These are phyloP conservation scores for Frankliniella fusca DNA, from an alignment of 2,888 invertebrate species.

Conservation along the genomic window DNA sequence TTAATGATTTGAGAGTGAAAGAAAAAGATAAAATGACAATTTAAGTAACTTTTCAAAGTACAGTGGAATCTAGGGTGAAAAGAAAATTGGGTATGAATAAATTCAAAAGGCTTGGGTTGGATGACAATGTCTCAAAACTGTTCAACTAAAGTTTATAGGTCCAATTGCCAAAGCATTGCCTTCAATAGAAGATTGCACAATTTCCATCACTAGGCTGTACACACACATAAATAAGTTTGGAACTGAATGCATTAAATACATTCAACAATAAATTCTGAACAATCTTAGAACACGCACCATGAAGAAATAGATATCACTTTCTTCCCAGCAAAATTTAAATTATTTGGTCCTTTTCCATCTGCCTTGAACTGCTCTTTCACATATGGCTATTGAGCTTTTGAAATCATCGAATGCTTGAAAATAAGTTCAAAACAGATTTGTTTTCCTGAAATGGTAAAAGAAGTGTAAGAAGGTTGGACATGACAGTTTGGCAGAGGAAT, in stretches of 20 bases:
- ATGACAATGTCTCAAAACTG: not conserved
- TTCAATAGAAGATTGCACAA: not conserved
- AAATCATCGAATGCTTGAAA: constrained; percentile 75
- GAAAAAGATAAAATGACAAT: not conserved
- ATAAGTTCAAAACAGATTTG: constrained; percentile 87
- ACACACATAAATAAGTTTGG: not conserved
- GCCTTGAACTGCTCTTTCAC: not conserved
- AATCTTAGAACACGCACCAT: not conserved
- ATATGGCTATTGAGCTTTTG: not conserved
- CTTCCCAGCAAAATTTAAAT: not conserved
- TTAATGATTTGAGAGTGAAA: no score
- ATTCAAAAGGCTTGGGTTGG: not conserved
- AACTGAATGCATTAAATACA: not conserved
- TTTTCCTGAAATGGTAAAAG: constrained; percentile 57
- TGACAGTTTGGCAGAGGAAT: not conserved
- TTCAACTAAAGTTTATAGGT: not conserved
- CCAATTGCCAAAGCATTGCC: constrained; percentile 11
- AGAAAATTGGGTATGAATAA: no score
- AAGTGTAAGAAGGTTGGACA: constrained; percentile 2
- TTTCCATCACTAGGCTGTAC: not conserved
- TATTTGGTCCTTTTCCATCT: not conserved
- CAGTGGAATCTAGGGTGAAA: not conserved
- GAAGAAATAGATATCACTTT: not conserved
- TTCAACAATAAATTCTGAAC: not conserved
- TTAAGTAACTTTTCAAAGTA: not conserved